Evolutionary conservation across 2,113 vertebrate genomes (phyloP), one percentile per base, ranked within the genome.

Genomic region (Misgurnus mizolepis): DNA sequence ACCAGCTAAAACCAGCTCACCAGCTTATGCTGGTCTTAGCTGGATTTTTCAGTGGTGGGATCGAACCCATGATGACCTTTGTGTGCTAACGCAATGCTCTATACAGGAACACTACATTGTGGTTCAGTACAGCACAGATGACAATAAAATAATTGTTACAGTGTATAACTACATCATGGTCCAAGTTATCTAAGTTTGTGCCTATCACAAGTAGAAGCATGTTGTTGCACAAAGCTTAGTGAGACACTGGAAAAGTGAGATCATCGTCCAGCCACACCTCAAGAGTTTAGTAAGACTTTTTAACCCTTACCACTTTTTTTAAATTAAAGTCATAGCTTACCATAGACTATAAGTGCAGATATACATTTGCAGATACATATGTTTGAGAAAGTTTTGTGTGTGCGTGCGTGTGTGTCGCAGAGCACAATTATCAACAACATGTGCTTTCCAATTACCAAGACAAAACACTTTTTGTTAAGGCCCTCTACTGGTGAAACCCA

Each of bases 161-260:
- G 7, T 39, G 66, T 7, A 22, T 41, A 2, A 2, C 27, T 18
- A 45, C 45, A 70, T 11, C 17, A 4, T n/a, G 47, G 10, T 14
- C 4, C n/a, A 45, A 50, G 15, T 34, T 4, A 74, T 76, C 45
- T 53, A 41, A 62, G 7, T 70, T 39, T 72, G 39, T 58, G 40
- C n/a, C n/a, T 61, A 15, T 72, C 73, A 69, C 82, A 77, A 67
- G 82, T 81, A 76, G 76, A 34, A 81, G 73, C 83, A 79, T 60
- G 80, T 55, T 67, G 18, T 58, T 41, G 72, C 53, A 56, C 47
- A 67, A 81, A 65, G 40, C 64, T 58, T 55, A 41, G 75, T 39
- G n/a, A 77, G 75, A 66, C 50, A 60, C 56, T 12, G 53, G 11
- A 2, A 47, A 14, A 18, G 27, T 78, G 72, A 80, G 61, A 78